A percentile compares a stretch with the other conserved stretches of the same genome.
These are phyloP conservation scores for Melinaea menophilus DNA, from an alignment of 2,888 invertebrate genomes.

Conservation along the genomic window DNA sequence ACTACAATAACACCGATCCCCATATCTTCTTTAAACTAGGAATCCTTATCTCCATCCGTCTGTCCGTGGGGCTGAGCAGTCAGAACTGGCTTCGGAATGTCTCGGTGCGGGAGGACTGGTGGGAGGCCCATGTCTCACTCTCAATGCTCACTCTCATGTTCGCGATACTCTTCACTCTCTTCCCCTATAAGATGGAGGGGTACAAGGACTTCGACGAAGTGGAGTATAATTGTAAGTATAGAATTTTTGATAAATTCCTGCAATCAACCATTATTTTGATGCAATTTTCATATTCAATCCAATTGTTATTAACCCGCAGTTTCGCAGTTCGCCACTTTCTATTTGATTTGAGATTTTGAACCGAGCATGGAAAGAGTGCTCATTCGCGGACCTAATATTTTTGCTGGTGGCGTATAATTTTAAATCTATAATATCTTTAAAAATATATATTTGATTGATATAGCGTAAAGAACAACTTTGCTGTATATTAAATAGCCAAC, in stretches of 20 bases:
- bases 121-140: constrained; percentile 59
- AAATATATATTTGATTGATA: too few relatives aligned
- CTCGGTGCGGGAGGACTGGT: constrained; percentile 57
- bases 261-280: background rate
- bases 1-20: background rate
- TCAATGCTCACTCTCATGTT: constrained; percentile 64
- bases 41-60: constrained; percentile 64
- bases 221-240: constrained; percentile 37
- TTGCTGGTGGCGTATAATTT: too few relatives aligned
- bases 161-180: constrained; percentile 56
- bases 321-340: too few relatives aligned
- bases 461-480: too few relatives aligned
- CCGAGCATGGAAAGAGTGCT: too few relatives aligned
- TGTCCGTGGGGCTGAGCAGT: constrained; percentile 60
- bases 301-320: too few relatives aligned
- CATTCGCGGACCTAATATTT: too few relatives aligned
- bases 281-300: background rate
- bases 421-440: too few relatives aligned
- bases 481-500: too few relatives aligned
- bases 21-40: constrained; percentile 40
- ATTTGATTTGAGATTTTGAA: too few relatives aligned
- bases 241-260: background rate
- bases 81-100: constrained; percentile 51
- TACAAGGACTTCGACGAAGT: constrained; percentile 38
- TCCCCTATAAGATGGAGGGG: constrained; percentile 52